Evolutionary conservation across 2,797 vertebrate species (phyloP).

Genomic region (Pachyuromys duprasi): DNA sequence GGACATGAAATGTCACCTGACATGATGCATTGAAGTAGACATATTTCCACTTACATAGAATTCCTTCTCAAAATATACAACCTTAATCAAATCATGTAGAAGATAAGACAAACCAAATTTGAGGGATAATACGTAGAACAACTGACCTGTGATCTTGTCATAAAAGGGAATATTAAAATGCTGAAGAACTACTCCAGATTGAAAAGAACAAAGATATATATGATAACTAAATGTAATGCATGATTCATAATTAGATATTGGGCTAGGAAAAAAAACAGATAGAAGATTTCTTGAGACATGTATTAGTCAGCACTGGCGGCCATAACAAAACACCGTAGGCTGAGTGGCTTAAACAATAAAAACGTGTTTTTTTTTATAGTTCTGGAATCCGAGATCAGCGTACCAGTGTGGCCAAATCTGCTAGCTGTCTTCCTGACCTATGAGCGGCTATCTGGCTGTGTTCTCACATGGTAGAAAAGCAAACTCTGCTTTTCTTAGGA

Average conservation of each 20-base stretch:
- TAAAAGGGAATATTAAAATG: conserved; percentile 4
- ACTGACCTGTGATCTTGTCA: background rate
- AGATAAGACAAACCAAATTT: conserved; percentile 4
- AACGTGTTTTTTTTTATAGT: background rate
- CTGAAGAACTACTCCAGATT: background rate
- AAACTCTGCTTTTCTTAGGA: background rate
- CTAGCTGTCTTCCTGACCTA: background rate
- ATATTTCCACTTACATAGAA: background rate
- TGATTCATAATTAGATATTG: background rate
- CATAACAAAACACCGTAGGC: background rate
- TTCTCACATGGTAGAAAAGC: background rate
- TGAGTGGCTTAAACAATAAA: background rate
- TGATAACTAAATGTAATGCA: background rate
- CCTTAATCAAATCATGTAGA: conserved; percentile 26
- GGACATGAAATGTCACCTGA: background rate
- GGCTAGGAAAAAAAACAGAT: background rate
- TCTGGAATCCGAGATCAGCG: background rate
- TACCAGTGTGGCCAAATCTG: background rate
- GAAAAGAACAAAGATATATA: conserved; percentile 15
- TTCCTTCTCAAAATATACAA: background rate
- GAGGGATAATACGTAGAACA: conserved; percentile 12
- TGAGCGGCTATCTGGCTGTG: background rate
- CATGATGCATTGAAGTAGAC: background rate
- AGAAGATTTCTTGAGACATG: background rate
- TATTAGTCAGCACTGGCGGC: background rate